Base-by-base conservation (phyloP, 2,113 vertebrate genomes). In the Bubo scandiacus region DNA sequence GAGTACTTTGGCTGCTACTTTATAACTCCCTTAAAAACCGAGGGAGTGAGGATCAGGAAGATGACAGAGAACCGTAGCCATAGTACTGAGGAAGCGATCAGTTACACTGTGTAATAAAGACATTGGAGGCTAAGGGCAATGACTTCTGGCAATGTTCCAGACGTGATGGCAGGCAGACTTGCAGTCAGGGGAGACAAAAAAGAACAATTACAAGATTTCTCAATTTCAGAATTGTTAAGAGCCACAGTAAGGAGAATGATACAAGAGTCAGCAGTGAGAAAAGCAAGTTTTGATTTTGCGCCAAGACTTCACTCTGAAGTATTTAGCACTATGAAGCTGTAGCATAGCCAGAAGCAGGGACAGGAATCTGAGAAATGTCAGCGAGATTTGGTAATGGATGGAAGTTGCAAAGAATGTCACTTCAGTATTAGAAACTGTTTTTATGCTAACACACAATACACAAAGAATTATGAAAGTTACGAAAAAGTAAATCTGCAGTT, bases 251-350 rank as follows among this genome's bases (percentile, higher is more conserved):
- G 25, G 43, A 92, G 63, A 87, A 79, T 0, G 0, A 78, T 23
- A 58, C 11, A 23, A 67, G 25, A 96, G 21, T 47, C 40, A 81
- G 47, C 49, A 52, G 26, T 0, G 0, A 78, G 42, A 77, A 80
- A 94, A 62, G 9, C 9, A 11, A 89, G 36, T 58, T 95, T 36
- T 81, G 63, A 65, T 74, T 81, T 67, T 81, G 54, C 5, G 21
- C 81, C 86, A 95, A 80, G 83, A 72, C 25, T 83, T 95, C n/a
- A 67, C 63, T 89, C 40, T 79, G 45, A 96, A 88, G 63, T 20
- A 81, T 34, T 93, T 61, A 92, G 71, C 29, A 49, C 22, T 63
- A 70, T 6, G 27, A 43, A 85, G 47, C 42, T 65, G n/a, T 74
- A 73, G 23, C 54, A 91, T 1, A 94, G 47, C 18, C 72, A 92